Conservation (phyloP, 2,888 invertebrate species). For the Troides oblongomaculatus region DNA sequence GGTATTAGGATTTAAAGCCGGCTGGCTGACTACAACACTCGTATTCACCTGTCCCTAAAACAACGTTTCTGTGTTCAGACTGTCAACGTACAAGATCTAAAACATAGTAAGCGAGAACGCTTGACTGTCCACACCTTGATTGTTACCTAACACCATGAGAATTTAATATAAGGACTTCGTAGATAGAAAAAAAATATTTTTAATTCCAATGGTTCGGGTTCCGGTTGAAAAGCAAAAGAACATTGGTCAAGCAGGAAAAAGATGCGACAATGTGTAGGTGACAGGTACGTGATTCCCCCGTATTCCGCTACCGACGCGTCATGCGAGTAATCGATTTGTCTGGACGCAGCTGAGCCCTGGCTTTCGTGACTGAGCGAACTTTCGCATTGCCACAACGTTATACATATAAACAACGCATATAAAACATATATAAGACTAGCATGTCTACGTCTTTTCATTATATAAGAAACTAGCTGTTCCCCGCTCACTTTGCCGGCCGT, state of each 20-base stretch:
- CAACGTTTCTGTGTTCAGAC: no score
- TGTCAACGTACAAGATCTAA: no score
- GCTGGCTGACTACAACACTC: no score
- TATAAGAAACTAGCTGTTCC: no score
- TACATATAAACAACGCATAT: slow-evolving; percentile 1
- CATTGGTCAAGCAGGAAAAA: background rate
- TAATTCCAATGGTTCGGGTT: background rate
- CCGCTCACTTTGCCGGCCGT: no score
- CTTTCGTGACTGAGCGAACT: slow-evolving; percentile 60
- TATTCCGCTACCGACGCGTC: slow-evolving; percentile 41
- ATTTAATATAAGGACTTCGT: background rate
- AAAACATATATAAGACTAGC: background rate
- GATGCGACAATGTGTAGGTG: slow-evolving; percentile 6
- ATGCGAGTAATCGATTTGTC: slow-evolving; percentile 66
- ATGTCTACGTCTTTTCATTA: no score
- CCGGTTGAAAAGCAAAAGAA: background rate
- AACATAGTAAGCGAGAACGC: no score
- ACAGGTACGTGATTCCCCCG: slow-evolving; percentile 9
- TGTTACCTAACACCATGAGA: background rate
- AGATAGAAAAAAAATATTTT: background rate
- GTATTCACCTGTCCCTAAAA: no score
- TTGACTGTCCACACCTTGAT: no score
- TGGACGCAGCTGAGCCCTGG: slow-evolving; percentile 46
- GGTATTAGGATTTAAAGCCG: no score
- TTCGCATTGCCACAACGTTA: slow-evolving; percentile 59